Conservation (phyloP, 2,888 invertebrate genomes). For the Carabus problematicus region DNA sequence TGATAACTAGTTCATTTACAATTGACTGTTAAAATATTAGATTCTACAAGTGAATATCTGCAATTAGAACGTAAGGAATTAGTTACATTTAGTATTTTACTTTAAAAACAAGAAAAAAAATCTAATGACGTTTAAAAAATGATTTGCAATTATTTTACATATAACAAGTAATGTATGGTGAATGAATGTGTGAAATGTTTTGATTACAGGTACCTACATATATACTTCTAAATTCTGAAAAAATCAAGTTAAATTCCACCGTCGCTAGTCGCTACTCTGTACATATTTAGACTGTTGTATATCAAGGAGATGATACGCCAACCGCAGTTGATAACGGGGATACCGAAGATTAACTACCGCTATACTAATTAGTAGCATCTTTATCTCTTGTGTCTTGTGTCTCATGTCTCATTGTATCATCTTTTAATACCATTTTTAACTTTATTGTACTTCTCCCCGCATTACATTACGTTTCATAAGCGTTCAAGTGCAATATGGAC, state of each 20-base stretch:
- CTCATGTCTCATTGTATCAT: constrained; percentile 37
- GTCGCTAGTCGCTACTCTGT: background rate
- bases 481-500: background rate
- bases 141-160: too few relatives aligned
- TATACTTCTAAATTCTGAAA: background rate
- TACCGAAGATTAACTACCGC: constrained; percentile 39
- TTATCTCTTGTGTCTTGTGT: constrained; percentile 39
- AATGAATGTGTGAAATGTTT: too few relatives aligned
- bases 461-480: too few relatives aligned
- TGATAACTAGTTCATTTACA: too few relatives aligned
- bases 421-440: constrained; percentile 32
- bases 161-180: too few relatives aligned
- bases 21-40: too few relatives aligned
- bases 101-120: too few relatives aligned
- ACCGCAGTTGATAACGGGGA: constrained; percentile 35
- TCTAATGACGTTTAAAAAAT: too few relatives aligned
- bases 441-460: constrained; percentile 1
- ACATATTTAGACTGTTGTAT: too few relatives aligned
- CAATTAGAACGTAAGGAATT: too few relatives aligned
- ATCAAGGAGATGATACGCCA: constrained; percentile 21
- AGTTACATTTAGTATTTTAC: too few relatives aligned
- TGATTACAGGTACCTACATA: background rate
- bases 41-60: too few relatives aligned
- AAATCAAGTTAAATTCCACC: background rate
- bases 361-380: constrained; percentile 39